Evolutionary conservation across 2,113 vertebrate genomes (phyloP), one percentile per base, ranked within the genome.

Genomic region (Siniperca knerii): DNA sequence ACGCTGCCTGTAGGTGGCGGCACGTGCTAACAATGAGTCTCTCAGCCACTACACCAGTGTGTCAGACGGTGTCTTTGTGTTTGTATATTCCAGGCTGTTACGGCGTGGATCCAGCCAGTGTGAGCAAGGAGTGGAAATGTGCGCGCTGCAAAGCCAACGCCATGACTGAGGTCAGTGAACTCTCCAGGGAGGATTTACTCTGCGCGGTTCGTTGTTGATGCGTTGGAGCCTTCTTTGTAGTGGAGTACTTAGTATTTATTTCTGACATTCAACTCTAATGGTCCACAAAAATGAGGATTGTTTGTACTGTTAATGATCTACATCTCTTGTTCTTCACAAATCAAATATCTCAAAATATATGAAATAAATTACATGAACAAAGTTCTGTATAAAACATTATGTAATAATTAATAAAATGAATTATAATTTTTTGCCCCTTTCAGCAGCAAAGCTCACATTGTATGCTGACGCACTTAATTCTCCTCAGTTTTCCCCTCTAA

Each of bases 61-160:
- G 23, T 74, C 66, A 35, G 12, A 62, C 40, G 72, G 25, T 74
- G 12, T 67, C 1, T 20, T 8, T 75, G 23, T 86, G 20, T 82
- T 60, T 85, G 16, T 83, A 2, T 67, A 0, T 60, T 66, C 3
- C 77, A 99, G 98, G 97, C 91, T 99, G 98, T 93, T 99, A 99
- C 0, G 98, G 98, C 12, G 97, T 99, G 0, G 93, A 96, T 61
- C 96, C 97, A 44, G 94, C 95, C 57, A 97, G 95, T 77, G 97
- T 96, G 81, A 96, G 87, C 75, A 96, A 96, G 88, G 97, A 97
- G 64, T 99, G 98, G 98, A 96, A 97, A 93, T 99, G 98, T 92
- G 97, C 97, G 4, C 96, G 98, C 69, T 99, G 98, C 93, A 95
- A 95, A 71, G 98, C 97, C 89, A 97, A 96, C 62, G 98, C 98